phyloP scores from a whole-genome alignment of 2,113 vertebrate genomes.

The Pluvianellus socialis region DNA sequence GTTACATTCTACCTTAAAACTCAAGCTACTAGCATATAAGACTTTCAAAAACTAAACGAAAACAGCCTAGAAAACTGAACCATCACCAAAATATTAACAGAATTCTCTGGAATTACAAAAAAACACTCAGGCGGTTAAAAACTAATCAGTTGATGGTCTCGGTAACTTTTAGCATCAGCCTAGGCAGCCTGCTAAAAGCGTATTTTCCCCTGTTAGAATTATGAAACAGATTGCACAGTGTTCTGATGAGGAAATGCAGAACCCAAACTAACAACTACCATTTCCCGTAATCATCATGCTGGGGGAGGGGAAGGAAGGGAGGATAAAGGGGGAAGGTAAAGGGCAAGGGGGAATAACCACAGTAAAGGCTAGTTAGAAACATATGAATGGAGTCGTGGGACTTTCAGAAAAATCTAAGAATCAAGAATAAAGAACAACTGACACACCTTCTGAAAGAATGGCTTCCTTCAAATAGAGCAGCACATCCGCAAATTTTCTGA shows the following conservation, averaged over 20 bases:
- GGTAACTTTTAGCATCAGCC: background rate
- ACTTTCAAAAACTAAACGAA: background rate
- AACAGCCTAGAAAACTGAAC: background rate
- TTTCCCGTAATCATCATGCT: conserved; percentile 26
- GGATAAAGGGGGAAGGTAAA: background rate
- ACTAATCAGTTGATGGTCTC: background rate
- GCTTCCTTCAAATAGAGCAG: conserved; percentile 92
- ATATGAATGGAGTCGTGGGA: background rate
- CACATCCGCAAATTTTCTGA: conserved; percentile 91
- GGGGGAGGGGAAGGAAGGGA: background rate
- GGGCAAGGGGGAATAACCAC: background rate
- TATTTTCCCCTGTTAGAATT: conserved; percentile 1
- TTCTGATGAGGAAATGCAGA: conserved; percentile 44
- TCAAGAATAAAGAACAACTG: conserved; percentile 4
- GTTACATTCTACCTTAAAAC: background rate
- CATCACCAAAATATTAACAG: background rate
- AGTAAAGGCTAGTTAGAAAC: background rate
- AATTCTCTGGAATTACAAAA: background rate
- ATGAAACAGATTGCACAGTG: conserved; percentile 46
- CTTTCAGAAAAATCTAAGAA: background rate
- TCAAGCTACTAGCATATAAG: background rate
- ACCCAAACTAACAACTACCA: conserved; percentile 15
- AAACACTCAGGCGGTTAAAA: background rate
- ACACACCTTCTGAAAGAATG: conserved; percentile 86
- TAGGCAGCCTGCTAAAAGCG: background rate